Conservation (phyloP, 2,888 invertebrate species). For the Creontiades dilutus region DNA sequence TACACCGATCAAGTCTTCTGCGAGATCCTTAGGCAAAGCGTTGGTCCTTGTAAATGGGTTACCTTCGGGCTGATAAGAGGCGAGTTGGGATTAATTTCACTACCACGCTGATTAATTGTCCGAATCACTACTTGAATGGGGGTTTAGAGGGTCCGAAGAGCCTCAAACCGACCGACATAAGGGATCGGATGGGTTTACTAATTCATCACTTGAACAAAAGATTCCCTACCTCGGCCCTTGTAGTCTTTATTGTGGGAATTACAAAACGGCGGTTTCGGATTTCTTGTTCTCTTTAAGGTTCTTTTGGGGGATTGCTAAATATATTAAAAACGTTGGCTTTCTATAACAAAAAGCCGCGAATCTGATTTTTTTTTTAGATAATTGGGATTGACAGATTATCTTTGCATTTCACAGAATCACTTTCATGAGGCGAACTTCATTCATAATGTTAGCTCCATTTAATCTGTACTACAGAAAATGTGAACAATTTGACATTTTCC, state of each 20-base stretch:
- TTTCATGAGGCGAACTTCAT: too few species aligned
- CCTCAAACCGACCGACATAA: background rate
- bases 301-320: background rate
- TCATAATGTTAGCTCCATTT: too few species aligned
- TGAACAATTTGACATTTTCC: too few species aligned
- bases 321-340: too few species aligned
- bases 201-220: background rate
- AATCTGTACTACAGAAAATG: too few species aligned
- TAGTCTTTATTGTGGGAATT: background rate
- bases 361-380: too few species aligned
- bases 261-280: background rate
- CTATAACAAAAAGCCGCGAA: too few species aligned
- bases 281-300: too few species aligned
- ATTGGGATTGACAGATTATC: too few species aligned
- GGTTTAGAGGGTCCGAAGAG: background rate
- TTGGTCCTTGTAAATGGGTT: background rate
- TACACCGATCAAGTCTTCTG: too few species aligned
- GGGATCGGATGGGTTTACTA: background rate
- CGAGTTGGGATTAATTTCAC: background rate
- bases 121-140: background rate
- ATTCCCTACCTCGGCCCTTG: background rate
- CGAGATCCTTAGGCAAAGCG: too few species aligned
- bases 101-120: constrained; percentile 27
- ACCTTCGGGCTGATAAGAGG: background rate
- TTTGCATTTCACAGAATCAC: too few species aligned